Evolutionary conservation across 2,797 vertebrate species (phyloP).

Genomic region (Enteromius radiatus): DNA sequence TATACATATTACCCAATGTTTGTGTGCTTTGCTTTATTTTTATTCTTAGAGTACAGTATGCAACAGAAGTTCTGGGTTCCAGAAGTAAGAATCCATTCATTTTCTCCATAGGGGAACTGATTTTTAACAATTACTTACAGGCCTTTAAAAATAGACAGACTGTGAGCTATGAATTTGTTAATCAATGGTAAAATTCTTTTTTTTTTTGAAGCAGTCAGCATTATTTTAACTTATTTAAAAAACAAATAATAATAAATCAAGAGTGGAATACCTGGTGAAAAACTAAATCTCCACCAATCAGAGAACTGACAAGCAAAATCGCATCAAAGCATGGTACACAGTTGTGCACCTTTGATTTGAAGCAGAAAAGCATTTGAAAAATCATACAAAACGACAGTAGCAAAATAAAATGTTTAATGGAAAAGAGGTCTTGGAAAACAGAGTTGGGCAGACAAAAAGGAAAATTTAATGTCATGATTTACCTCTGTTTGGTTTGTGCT

Average conservation of each 20-base stretch:
- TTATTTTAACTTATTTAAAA: background rate
- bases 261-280: background rate
- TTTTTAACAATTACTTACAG: background rate
- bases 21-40: background rate
- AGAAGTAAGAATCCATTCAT: background rate
- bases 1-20: background rate
- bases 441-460: background rate
- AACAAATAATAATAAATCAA: background rate
- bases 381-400: background rate
- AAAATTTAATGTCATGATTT: background rate
- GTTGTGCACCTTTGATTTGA: background rate
- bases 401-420: no score
- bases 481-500: background rate
- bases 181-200: background rate
- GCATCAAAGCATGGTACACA: background rate
- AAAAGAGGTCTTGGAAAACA: background rate
- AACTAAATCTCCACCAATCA: background rate
- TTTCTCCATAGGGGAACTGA: background rate
- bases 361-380: background rate
- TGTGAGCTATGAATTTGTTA: background rate
- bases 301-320: background rate
- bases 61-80: background rate
- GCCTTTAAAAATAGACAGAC: background rate
- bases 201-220: background rate
- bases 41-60: background rate